Evolutionary conservation across 2,113 vertebrate species (phyloP), one percentile per base, ranked within the genome.

Genomic region (cat (Felis catus)): DNA sequence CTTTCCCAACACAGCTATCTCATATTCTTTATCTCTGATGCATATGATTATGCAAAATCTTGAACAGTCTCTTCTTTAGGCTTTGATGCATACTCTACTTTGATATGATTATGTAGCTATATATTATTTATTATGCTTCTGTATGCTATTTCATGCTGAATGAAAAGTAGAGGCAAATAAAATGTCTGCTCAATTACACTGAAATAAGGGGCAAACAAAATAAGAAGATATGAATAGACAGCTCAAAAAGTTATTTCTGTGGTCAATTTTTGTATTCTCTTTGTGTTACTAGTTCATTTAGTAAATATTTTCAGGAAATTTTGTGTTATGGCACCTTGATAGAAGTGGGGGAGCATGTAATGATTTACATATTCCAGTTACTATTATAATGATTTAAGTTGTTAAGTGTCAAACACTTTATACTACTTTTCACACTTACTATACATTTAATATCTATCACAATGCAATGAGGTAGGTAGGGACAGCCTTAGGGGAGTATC

Each of bases 11-110:
- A 55, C 55, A 70, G 65, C 58, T 82, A 51, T 91, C 45, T 16
- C 5, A 61, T n/a, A 85, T 68, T 93, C 70, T 97, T 94, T 79
- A 92, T 41, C 63, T 95, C 85, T 88, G 71, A 89, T 93, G 73
- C 68, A 73, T 96, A 95, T 82, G 70, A 93, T 94, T 96, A 94
- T 90, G 33, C 36, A 95, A 53, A 96, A 74, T 97, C 94, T 48
- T 76, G n/a, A 78, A 74, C 1, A 93, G 19, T 12, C 91, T 41
- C 79, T 83, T 93, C 76, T 74, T 95, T 86, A 89, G 27, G 58
- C 45, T 97, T 97, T 97, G 90, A 97, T 95, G 39, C 15, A 80
- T 83, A 89, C 33, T 94, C 14, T 79, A 79, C 84, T 96, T 95
- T 96, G 92, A 95, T 87, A 92, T 71, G 87, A 84, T 95, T 87